Evolutionary conservation across 2,113 vertebrate species (phyloP).

Genomic region (Erythrolamprus reginae): DNA sequence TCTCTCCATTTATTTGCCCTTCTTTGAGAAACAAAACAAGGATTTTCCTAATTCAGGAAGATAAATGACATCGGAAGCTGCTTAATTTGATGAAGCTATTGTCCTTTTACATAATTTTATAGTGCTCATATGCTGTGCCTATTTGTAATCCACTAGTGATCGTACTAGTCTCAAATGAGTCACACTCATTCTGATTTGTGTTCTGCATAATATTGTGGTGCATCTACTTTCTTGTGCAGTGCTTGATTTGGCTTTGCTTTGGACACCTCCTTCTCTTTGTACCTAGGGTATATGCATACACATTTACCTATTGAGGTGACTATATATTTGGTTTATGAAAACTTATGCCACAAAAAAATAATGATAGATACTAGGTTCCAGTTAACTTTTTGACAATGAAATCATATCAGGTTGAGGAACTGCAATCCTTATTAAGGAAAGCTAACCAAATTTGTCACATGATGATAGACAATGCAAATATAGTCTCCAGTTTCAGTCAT

Average conservation of each 20-base stretch:
- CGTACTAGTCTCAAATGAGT: background rate
- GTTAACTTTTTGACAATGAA: background rate
- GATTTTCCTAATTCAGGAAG: background rate
- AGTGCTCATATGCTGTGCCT: background rate
- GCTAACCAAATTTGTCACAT: background rate
- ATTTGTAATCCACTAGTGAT: background rate
- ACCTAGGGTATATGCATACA: background rate
- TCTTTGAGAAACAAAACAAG: background rate
- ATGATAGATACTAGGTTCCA: background rate
- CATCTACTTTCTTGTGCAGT: background rate
- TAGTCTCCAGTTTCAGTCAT: background rate
- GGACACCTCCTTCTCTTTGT: conserved; percentile 4
- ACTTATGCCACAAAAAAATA: background rate
- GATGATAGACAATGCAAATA: background rate
- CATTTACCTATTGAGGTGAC: background rate
- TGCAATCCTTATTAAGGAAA: background rate
- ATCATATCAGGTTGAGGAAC: background rate
- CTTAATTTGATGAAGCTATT: background rate
- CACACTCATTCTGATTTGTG: background rate
- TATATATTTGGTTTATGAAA: background rate
- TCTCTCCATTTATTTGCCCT: background rate
- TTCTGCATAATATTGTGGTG: background rate
- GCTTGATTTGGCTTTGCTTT: conserved; percentile 3
- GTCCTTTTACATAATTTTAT: background rate
- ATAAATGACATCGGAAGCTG: background rate